These are phyloP conservation scores for Montipora cactus DNA, from an alignment of 64 coral and sea anemone genomes.

Conservation along the genomic window DNA sequence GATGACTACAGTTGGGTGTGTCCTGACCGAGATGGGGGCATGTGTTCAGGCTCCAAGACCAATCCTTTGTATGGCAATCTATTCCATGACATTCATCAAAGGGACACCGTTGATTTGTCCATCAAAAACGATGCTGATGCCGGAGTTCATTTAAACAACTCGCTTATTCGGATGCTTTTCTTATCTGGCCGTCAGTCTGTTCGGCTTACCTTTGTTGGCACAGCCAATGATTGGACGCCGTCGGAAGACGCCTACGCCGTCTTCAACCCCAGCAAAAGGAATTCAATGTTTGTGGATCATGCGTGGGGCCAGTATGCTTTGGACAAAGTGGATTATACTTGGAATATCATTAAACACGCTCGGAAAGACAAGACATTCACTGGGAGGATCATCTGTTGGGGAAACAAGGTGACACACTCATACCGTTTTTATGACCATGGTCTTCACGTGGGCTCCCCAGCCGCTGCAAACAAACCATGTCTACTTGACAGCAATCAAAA, in stretches of 20 bases:
- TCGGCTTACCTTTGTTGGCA: too few species aligned
- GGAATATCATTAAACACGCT: slow-evolving; percentile 91
- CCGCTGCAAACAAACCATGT: slow-evolving; percentile 78
- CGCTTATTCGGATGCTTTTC: too few species aligned
- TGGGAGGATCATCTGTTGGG: slow-evolving; percentile 94
- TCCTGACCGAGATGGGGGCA: slow-evolving; percentile 60
- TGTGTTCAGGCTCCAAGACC: slow-evolving; percentile 73
- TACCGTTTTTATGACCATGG: slow-evolving; percentile 97
- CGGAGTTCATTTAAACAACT: too few species aligned
- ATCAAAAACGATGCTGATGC: too few species aligned
- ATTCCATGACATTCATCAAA: slow-evolving; percentile 89
- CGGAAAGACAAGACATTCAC: slow-evolving; percentile 71
- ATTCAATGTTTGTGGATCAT: slow-evolving; percentile 83
- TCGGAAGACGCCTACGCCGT: too few species aligned
- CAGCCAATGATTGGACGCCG: too few species aligned
- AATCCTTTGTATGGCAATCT: slow-evolving; percentile 80
- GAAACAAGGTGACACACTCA: slow-evolving; percentile 80
- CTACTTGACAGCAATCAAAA: slow-evolving; percentile 88
- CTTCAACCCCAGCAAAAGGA: neutral
- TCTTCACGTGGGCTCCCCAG: slow-evolving; percentile 83
- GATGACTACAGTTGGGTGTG: too few species aligned
- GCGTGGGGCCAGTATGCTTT: slow-evolving; percentile 77
- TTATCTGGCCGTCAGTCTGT: too few species aligned
- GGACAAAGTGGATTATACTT: slow-evolving; percentile 90
- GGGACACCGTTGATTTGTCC: slow-evolving; percentile 86